Evolutionary conservation across 2,888 invertebrate genomes (phyloP).

Genomic region (Lycaena phlaeas): DNA sequence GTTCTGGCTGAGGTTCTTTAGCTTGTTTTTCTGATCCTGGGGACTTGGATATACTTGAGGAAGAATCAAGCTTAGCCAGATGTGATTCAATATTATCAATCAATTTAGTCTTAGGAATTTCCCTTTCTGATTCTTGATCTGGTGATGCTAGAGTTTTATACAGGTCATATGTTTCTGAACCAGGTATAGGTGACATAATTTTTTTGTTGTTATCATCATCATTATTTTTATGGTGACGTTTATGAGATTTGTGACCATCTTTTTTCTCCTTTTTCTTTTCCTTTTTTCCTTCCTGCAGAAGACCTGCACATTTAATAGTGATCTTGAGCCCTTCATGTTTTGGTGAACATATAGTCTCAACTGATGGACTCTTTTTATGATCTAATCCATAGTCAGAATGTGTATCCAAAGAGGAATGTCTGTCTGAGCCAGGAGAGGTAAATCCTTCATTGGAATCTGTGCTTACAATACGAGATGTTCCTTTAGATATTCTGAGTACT

Average conservation of each 20-base stretch:
- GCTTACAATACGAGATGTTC: slow-evolving; percentile 77
- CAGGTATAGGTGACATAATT: slow-evolving; percentile 64
- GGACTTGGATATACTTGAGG: slow-evolving; percentile 33
- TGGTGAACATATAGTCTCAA: slow-evolving; percentile 61
- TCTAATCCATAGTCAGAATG: slow-evolving; percentile 57
- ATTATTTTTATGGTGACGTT: slow-evolving; percentile 55
- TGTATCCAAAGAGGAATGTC: slow-evolving; percentile 62
- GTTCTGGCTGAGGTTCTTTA: slow-evolving; percentile 52
- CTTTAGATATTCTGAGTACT: slow-evolving; percentile 89
- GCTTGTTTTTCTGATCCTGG: slow-evolving; percentile 42
- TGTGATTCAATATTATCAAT: slow-evolving; percentile 53
- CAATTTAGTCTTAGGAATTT: slow-evolving; percentile 29
- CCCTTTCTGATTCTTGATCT: slow-evolving; percentile 37
- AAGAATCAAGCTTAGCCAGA: slow-evolving; percentile 48
- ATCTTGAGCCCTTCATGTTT: slow-evolving; percentile 69
- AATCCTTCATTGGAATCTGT: slow-evolving; percentile 77
- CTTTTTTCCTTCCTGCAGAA: slow-evolving; percentile 52
- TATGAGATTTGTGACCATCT: slow-evolving; percentile 64
- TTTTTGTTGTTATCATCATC: slow-evolving; percentile 51
- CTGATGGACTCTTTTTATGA: slow-evolving; percentile 53
- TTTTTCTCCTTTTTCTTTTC: slow-evolving; percentile 65
- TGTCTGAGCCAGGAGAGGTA: slow-evolving; percentile 67
- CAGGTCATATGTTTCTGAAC: slow-evolving; percentile 62
- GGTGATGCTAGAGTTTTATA: slow-evolving; percentile 70
- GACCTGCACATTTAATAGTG: slow-evolving; percentile 61